Evolutionary conservation across 2,888 invertebrate species (phyloP), one percentile per base, ranked within the genome.

Genomic region (Lasioglossum oenotherae): DNA sequence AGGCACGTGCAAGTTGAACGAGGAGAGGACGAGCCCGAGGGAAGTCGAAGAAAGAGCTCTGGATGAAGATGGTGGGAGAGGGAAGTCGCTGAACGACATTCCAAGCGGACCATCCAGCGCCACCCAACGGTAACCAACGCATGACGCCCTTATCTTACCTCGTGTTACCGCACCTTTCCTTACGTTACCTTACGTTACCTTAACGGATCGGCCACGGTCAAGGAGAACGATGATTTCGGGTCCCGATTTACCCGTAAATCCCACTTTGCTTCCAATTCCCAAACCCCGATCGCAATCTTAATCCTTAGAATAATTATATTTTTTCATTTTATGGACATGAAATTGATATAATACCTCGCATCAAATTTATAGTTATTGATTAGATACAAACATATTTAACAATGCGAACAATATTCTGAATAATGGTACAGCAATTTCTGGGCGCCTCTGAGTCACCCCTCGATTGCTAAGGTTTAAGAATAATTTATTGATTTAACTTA

Each of bases 31-130:
- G 85, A 85, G 53, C 72, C 44, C 41, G 73, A 49, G 85, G 84
- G 85, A 76, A 83, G 78, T 75, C 57, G 83, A 86, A 82, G 78
- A 88, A 80, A 88, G 84, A 86, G 81, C 85, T 67, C 80, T 84
- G 86, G 91, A 92, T 88, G 92, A 90, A 86, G 83, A 87, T 88
- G 89, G 87, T 86, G 88, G 92, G 93, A 94, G 93, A 93, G 93
- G 92, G 93, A 95, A 95, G 95, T 94, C 94, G 94, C 94, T 94
- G 93, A 94, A 93, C 95, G 93, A 92, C 95, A 95, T 95, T 95
- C 95, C 95, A 93, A 92, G 88, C 93, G 92, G 91, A 91, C 91
- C 93, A 93, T 93, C 93, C 93, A 94, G 92, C 93, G 93, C 94
- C 94, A 93, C 94, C 94, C 94, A 95, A 94, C 95, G 95, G 95